phyloP scores from a whole-genome alignment of 2,113 vertebrate genomes.

The Actinemys pallida region DNA sequence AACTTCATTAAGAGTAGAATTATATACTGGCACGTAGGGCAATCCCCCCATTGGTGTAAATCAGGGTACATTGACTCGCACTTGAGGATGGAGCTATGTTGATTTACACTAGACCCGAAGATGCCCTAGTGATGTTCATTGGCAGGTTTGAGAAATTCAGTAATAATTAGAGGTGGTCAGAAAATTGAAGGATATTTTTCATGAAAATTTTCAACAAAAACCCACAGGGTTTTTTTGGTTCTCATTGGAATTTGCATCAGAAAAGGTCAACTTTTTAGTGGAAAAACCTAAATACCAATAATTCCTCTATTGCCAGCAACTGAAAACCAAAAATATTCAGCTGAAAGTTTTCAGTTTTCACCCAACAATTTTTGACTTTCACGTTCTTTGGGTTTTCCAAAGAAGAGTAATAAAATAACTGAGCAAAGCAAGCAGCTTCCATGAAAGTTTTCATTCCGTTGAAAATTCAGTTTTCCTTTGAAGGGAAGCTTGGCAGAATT shows the following conservation, averaged over 20 bases:
- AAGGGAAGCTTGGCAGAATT: neutral
- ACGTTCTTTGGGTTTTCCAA: neutral
- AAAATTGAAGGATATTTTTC: neutral
- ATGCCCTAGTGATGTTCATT: neutral
- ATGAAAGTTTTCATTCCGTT: neutral
- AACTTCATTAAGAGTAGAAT: neutral
- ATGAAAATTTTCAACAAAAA: too few relatives aligned
- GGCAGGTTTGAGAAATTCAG: neutral
- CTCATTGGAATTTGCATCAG: neutral
- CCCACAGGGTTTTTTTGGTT: neutral
- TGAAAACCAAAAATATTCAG: neutral
- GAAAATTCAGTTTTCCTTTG: neutral
- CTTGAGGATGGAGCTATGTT: neutral
- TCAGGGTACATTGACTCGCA: neutral
- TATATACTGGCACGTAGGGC: fast-evolving
- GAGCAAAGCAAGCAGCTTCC: neutral
- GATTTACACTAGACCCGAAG: neutral
- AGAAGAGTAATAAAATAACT: neutral
- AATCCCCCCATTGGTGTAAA: neutral
- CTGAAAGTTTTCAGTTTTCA: neutral
- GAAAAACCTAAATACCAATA: neutral
- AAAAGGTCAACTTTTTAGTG: neutral
- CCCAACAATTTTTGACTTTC: neutral
- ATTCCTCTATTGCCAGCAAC: neutral
- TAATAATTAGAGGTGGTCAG: neutral